Percentiles rank a stretch among this genome's conserved stretches.
phyloP scores from a whole-genome alignment of 1,140 invertebrate genomes.

The Caenorhabditis briggsae region DNA sequence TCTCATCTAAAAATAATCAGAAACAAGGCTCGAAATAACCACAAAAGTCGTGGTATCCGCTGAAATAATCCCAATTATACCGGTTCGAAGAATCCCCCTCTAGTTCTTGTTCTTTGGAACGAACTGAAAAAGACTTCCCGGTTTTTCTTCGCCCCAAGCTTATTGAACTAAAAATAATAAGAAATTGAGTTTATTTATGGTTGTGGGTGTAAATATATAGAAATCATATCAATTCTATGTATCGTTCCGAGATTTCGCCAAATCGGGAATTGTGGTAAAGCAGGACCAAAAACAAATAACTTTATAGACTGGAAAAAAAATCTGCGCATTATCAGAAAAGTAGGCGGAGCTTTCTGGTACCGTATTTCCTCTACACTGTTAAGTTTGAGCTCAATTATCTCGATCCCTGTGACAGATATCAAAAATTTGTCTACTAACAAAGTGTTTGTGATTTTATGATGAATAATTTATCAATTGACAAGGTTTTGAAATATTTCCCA shows the following conservation, averaged over 20 bases:
- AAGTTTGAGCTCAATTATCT: too few species aligned
- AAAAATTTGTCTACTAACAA: too few species aligned
- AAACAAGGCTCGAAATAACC: not conserved
- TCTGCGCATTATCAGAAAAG: too few species aligned
- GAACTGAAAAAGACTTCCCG: not conserved
- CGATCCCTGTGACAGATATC: too few species aligned
- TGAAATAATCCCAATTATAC: not conserved
- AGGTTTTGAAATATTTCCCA: too few species aligned
- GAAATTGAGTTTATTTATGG: not conserved
- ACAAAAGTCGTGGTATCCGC: constrained; percentile 1
- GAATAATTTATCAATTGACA: too few species aligned
- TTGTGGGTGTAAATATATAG: not conserved
- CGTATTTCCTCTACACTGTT: too few species aligned
- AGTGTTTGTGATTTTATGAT: too few species aligned
- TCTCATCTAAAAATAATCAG: not conserved
- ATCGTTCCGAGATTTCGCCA: not conserved
- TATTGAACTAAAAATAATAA: constrained; percentile 9
- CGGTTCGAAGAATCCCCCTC: not conserved
- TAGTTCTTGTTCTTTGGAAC: not conserved
- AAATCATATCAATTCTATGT: not conserved
- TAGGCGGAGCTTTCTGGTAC: too few species aligned
- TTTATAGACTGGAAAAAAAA: not conserved
- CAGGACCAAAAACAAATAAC: not conserved
- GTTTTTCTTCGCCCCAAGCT: not conserved
- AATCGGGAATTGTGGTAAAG: not conserved